Base-by-base conservation (phyloP, 2,797 vertebrate species). In the Euphonia xanthogaster region DNA sequence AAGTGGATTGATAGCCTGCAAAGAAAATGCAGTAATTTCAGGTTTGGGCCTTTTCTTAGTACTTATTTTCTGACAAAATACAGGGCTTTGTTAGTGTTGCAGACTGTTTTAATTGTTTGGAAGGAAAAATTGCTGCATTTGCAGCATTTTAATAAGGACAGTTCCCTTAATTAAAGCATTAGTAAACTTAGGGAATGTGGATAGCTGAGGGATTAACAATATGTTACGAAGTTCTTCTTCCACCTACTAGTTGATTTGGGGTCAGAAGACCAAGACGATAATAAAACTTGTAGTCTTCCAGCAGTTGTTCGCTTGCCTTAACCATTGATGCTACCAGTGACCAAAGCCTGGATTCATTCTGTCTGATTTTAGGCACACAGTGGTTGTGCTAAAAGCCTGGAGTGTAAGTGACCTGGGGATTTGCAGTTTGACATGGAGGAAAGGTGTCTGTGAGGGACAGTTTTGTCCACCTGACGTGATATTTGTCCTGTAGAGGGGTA, bases 111-210 rank as follows among this genome's bases (percentile, higher is more conserved):
- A 93, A 92, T 80, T 89, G 67, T 73, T 87, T 91, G 68, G 58
- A 90, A 94, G 55, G 85, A 60, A 86, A 86, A 93, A 63, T 4
- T 84, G 70, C 61, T 68, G 25, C 16, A 24, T 53, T 86, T 0
- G 1, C 70, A 88, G 71, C 30, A 66, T 91, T 91, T 92, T 94
- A 94, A 93, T 94, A 82, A 91, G 62, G 31, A 57, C 16, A 16
- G 31, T 94, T 95, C 73, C 30, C 58, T 58, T 96, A 93, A 94
- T 95, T 96, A 90, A 93, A 81, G 27, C 24, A 1, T 55, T 55
- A 9, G n/a, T 93, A 93, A 40, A 70, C 0, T 45, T 63, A 5
- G 48, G 40, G 62, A 88, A 84, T 65, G 54, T 55, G 48, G 78
- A 75, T 54, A 80, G 44, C 22, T 80, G 65, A 91, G 30, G 48